Conservation (phyloP, 2,888 invertebrate species). For the Polymixis lichenea region DNA sequence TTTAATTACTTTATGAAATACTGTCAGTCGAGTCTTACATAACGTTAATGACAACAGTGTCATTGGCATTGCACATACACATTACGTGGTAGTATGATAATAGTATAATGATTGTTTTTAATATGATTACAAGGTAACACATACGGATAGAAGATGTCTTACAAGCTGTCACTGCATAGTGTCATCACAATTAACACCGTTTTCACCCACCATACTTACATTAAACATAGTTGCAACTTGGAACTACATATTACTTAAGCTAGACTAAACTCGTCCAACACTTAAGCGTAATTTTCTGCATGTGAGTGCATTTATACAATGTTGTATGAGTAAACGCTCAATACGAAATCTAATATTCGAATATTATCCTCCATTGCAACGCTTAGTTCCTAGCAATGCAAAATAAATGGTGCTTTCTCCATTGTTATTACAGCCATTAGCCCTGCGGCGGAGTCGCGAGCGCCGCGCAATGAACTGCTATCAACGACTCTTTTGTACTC, state of each 20-base stretch:
- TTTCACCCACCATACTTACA: not conserved
- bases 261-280: not conserved
- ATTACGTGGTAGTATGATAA: conserved; percentile 16
- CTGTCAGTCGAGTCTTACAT: not conserved
- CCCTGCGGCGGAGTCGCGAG: conserved; percentile 58
- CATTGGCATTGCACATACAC: conserved; percentile 24
- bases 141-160: not conserved
- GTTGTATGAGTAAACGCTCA: conserved; percentile 37
- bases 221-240: conserved; percentile 18
- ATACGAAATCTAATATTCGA: conserved; percentile 55
- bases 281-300: conserved; percentile 28
- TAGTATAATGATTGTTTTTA: not conserved
- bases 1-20: not conserved
- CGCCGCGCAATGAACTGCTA: conserved; percentile 60
- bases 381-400: conserved; percentile 64
- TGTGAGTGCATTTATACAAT: conserved; percentile 48
- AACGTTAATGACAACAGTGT: not conserved
- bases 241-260: conserved; percentile 3
- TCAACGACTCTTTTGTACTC: conserved; percentile 67
- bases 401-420: conserved; percentile 67
- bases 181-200: conserved; percentile 16
- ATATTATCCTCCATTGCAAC: conserved; percentile 61
- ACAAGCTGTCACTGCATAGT: not conserved
- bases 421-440: conserved; percentile 66
- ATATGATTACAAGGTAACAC: conserved; percentile 18